A percentile compares a stretch with the other conserved stretches of the same genome.
These are phyloP conservation scores for Xylota segnis DNA, from an alignment of 2,888 invertebrate genomes.

Conservation along the genomic window DNA sequence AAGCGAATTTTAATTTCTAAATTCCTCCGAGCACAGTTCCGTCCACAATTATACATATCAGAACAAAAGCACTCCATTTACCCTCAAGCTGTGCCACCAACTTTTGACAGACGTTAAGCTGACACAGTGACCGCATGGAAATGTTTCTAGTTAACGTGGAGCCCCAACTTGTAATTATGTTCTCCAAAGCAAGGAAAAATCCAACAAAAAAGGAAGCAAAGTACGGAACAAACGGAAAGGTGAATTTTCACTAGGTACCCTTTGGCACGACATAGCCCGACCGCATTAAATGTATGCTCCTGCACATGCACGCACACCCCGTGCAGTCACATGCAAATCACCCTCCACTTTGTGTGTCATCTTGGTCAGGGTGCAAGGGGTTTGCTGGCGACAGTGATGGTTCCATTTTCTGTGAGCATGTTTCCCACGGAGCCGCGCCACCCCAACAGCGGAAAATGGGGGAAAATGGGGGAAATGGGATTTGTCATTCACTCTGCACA, in stretches of 20 bases:
- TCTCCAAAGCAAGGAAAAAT: conserved; percentile 20
- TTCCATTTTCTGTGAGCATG: conserved; percentile 48
- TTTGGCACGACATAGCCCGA: conserved; percentile 13
- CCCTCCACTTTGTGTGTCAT: conserved; percentile 54
- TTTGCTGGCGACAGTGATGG: background rate
- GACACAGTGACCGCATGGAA: conserved; percentile 39
- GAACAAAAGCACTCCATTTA: conserved; percentile 15
- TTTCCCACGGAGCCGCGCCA: background rate
- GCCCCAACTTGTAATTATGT: conserved; percentile 56
- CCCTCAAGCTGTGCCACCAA: conserved; percentile 2
- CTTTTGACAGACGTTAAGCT: conserved; percentile 18
- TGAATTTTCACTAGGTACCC: conserved; percentile 10
- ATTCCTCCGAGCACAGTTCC: background rate
- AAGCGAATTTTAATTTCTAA: background rate
- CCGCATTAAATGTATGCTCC: conserved; percentile 35
- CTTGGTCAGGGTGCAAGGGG: conserved; percentile 17
- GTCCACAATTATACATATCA: background rate
- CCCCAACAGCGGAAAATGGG: conserved; percentile 43
- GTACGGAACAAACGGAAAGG: conserved; percentile 17
- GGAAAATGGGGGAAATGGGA: conserved; percentile 70
- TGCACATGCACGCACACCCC: conserved; percentile 38
- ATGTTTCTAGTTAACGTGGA: conserved; percentile 22
- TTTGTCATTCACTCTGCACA: conserved; percentile 64
- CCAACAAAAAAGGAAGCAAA: background rate
- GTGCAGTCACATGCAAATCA: conserved; percentile 27